Evolutionary conservation across 1,140 invertebrate genomes (phyloP), one percentile per base, ranked within the genome.

Genomic region (Mesaphorura yosii): DNA sequence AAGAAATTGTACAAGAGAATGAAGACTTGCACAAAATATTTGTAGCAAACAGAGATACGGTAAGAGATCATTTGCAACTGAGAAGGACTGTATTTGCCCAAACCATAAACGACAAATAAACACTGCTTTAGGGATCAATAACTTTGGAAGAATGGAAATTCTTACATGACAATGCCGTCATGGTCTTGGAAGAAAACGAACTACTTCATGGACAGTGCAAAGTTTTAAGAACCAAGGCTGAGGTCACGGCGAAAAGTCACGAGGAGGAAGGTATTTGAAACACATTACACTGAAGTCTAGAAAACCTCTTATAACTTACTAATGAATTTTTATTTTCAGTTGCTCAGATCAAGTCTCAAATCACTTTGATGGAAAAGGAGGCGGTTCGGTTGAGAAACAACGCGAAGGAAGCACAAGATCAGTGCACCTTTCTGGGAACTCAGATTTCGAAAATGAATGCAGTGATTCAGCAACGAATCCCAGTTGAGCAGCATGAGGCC

Each of bases 1-100:
- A 80, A 64, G 72, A 76, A 50, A 68, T 81, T 29, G 56, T 80
- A 1, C 66, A 66, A 22, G 80, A 83, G 65, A 83, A 83, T 65
- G 77, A 80, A 53, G 62, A 62, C 4, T 64, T 82, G 45, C 73
- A 78, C 50, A 70, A 68, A 23, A 67, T 77, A 39, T 67, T 79
- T 27, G 73, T 75, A 54, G 69, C 73, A 44, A 68, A 75, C n/a
- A 75, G 72, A 55, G 66, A 64, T 15, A 74, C 78, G 65, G 70
- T 79, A 57, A 66, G 59, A 51, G 47, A n/a, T n/a, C n/a, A n/a
- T n/a, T n/a, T n/a, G 42, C 28, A 40, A 19, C 48, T 40, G 56
- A 54, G n/a, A n/a, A n/a, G n/a, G n/a, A n/a, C n/a, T n/a, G n/a
- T n/a, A n/a, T n/a, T n/a, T n/a, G n/a, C n/a, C n/a, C n/a, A n/a